Evolutionary conservation across 2,797 vertebrate genomes (phyloP).

Genomic region (Ammospiza maritima): DNA sequence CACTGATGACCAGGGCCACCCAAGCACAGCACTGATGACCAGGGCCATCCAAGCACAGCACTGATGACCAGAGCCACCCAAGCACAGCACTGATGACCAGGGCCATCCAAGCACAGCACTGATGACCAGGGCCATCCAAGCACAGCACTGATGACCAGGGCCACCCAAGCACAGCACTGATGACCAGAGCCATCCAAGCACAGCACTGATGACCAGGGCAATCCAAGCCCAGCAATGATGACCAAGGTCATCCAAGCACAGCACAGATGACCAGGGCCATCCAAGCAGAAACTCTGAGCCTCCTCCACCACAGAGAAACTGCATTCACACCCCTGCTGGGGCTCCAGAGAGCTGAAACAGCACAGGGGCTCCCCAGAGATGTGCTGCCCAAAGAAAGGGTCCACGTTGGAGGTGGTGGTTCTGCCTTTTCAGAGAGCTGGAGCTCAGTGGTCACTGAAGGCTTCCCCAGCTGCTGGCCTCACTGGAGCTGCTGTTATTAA

Average conservation of each 20-base stretch:
- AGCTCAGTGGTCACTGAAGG: background rate
- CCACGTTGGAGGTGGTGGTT: background rate
- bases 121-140: fast-evolving
- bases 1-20: background rate
- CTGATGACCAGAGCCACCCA: fast-evolving
- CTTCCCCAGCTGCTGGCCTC: background rate
- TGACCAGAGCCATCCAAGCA: fast-evolving
- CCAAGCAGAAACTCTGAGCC: background rate
- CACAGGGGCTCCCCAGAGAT: background rate
- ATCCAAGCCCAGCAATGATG: fast-evolving
- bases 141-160: background rate
- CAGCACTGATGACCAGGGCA: background rate
- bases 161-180: fast-evolving
- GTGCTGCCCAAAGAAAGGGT: background rate
- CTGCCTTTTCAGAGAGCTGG: background rate
- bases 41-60: fast-evolving
- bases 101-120: fast-evolving
- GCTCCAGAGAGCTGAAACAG: fast-evolving
- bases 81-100: background rate
- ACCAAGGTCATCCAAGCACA: fast-evolving
- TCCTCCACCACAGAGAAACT: background rate
- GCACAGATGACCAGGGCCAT: fast-evolving
- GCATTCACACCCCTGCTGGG: fast-evolving
- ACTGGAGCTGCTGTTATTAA: background rate
- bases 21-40: background rate